Base-by-base conservation (phyloP, 2,888 invertebrate species). In the Rhingia campestris region DNA sequence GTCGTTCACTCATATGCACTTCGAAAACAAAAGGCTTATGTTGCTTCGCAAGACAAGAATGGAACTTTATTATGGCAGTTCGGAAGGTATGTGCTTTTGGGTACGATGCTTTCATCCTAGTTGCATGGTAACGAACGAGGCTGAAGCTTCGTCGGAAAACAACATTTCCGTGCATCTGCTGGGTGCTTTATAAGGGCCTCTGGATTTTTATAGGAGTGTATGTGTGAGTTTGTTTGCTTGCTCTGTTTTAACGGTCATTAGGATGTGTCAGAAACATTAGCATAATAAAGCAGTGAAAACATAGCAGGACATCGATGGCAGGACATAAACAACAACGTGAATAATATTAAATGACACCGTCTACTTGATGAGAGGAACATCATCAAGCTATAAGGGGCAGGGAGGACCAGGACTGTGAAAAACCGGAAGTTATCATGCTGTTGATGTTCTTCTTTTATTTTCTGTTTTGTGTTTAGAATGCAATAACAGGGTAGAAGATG, bases 251-350 rank as follows among this genome's bases (percentile, higher is more conserved):
- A 84, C 80, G 84, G 84, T 80, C 84, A 82, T 84, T 80, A 86
- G 80, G 84, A 77, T 73, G 76, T 74, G 82, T 86, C 86, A 84
- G 70, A 70, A 84, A 76, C 84, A 86, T 86, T 86, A 86, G 82
- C 86, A 86, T 86, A 86, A 86, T 84, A 86, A 86, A 86, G 77
- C 86, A 72, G 70, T 86, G 86, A 77, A 81, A 82, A 86, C 84
- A 74, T 76, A 81, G 84, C 76, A 80, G 84, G 84, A 84, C 82
- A 86, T 86, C 86, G 86, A 86, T 81, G 86, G 75, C 72, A 80
- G 69, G 74, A 69, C 63, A 86, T 86, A 86, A 86, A 84, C 86
- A 84, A 74, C 79, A 80, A 82, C 76, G 70, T 80, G 73, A 81
- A 84, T 74, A 82, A 76, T 74, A 86, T 82, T 82, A 80, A 86